Base-by-base conservation (phyloP, 2,797 vertebrate species). In the Scomberomorus guttatus region DNA sequence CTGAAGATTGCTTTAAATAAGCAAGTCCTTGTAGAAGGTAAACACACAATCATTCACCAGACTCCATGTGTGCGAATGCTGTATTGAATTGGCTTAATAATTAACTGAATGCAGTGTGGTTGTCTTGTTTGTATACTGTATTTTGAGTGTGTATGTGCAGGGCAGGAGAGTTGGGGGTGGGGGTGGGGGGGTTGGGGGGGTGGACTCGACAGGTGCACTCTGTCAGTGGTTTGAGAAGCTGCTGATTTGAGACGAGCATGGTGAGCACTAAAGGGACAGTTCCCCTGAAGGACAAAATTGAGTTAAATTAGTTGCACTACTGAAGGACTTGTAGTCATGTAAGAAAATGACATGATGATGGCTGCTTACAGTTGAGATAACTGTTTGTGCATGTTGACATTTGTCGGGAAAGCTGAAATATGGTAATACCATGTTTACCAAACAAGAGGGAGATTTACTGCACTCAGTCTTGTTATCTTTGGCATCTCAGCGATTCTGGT, bases 1-100 rank as follows among this genome's bases (percentile, higher is more conserved):
- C 95, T 94, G 96, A 96, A 96, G 96, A 97, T 95, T 95, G 96
- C 95, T 95, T 96, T 95, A 94, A 96, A 93, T 95, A 96, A 97
- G 96, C 95, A 95, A 94, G 94, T 94, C 94, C 92, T 93, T 89
- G 87, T 90, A 91, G 94, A 97, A 98, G 98, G 98, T 99, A 98
- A 98, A 96, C 94, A 94, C 72, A 71, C 81, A 85, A 82, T 91
- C 87, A 89, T 90, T 94, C 92, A 91, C 89, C 86, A 88, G 79
- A 74, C 85, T 83, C 50, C 52, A 50, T 79, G 75, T 77, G 72
- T 83, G 80, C 67, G 78, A 83, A 77, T 79, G 86, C 67, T 72
- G 75, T 77, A 77, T 89, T 86, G 83, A 84, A 79, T 72, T 72
- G 83, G 87, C 81, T 94, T 90, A 93, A 95, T 93, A 75, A 94